Evolutionary conservation across 2,888 invertebrate genomes (phyloP).

Genomic region (Drosophila fulvimacula): DNA sequence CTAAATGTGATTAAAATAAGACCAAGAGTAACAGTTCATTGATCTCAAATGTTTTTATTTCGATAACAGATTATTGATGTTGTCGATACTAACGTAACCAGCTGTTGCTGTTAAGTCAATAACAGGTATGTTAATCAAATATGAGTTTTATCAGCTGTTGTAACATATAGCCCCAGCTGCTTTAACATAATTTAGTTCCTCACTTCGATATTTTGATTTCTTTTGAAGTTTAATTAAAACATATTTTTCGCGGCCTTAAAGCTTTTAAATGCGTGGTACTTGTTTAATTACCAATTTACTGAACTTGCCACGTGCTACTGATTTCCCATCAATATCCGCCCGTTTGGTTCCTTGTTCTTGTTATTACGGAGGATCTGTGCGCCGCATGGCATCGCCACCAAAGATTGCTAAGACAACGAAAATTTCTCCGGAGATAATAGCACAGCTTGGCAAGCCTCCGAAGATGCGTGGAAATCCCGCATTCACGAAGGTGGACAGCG

Average conservation of each 20-base stretch:
- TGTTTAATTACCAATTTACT: constrained; percentile 20
- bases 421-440: constrained; percentile 44
- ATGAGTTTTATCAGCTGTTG: constrained; percentile 6
- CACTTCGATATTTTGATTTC: neutral
- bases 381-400: constrained; percentile 38
- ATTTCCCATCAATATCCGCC: neutral
- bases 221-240: neutral
- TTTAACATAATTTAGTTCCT: neutral
- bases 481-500: constrained; percentile 89
- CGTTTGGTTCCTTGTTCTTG: constrained; percentile 5
- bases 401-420: constrained; percentile 3
- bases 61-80: neutral
- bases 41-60: neutral
- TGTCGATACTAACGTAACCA: neutral
- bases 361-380: constrained; percentile 8
- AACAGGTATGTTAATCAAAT: neutral
- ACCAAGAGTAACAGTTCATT: neutral
- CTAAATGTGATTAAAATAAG: too few relatives aligned
- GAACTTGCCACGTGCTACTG: constrained; percentile 1
- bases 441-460: constrained; percentile 64
- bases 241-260: neutral
- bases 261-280: constrained; percentile 41
- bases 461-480: constrained; percentile 87
- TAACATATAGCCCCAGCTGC: constrained; percentile 21
- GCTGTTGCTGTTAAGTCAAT: neutral